Base-by-base conservation (phyloP, 2,797 vertebrate genomes). In the Cirrhinus mrigala region DNA sequence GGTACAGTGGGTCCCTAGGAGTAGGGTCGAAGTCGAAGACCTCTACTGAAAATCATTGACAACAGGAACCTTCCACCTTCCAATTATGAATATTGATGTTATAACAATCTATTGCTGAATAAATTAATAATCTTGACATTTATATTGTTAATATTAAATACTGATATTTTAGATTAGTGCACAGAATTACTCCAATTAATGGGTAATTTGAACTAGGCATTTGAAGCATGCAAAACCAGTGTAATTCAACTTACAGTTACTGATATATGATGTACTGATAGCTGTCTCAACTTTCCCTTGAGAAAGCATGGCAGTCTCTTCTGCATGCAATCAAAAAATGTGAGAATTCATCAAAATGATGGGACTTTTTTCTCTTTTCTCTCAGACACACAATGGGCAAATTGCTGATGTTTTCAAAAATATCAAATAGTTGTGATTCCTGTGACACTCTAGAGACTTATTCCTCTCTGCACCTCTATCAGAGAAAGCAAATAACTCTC, bases 401-500 rank as follows among this genome's bases (percentile, higher is more conserved):
- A 27, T 46, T 6, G 1, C 37, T 62, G 56, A 71, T 56, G n/a
- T 58, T 62, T 73, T 15, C 4, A 60, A 62, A 56, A 56, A 54
- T 40, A 50, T 76, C 10, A 70, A 56, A 77, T 24, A 44, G 48
- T 29, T 82, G 33, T 78, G 60, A 54, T 64, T 77, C 50, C 46
- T 52, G 18, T 80, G 46, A 70, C 15, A 68, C 82, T 78, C 73
- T 10, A 58, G 62, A 27, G 33, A 29, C 2, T 7, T 60, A 14
- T 79, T 84, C 66, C 20, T 40, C 44, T 79, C 76, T 73, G 12
- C 33, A 20, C 54, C 16, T 54, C 9, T 44, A 70, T 71, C 66
- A 73, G 52, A 60, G 64, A 54, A 79, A 79, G 40, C 50, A 79
- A 70, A 70, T 58, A 58, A 33, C 24, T 70, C 52, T 58, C 29